Percentiles rank a stretch among this genome's conserved stretches.
Conservation (phyloP, 2,888 invertebrate genomes). For the Zaprionus bogoriensis region DNA sequence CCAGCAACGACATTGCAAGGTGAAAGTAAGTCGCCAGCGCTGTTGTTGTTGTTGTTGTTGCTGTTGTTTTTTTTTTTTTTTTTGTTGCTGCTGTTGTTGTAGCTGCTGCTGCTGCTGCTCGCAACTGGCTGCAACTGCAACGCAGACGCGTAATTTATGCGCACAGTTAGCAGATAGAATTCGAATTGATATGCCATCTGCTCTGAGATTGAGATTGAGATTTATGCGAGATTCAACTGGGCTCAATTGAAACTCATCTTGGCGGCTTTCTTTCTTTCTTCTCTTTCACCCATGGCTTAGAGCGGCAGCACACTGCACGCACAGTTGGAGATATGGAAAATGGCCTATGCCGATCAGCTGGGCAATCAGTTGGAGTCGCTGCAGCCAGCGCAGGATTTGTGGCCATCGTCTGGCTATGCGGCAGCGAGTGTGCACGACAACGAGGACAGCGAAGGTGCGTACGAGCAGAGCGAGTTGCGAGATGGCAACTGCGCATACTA, state of each 20-base stretch:
- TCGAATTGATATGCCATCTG: slow-evolving; percentile 68
- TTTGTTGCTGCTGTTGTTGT: slow-evolving; percentile 19
- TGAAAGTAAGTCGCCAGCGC: slow-evolving; percentile 81
- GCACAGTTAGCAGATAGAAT: slow-evolving; percentile 65
- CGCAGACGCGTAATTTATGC: slow-evolving; percentile 54
- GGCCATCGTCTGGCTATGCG: slow-evolving; percentile 60
- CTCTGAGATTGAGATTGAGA: slow-evolving; percentile 56
- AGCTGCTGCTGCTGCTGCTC: slow-evolving; percentile 8
- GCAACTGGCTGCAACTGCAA: slow-evolving; percentile 30
- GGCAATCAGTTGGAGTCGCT: slow-evolving; percentile 36
- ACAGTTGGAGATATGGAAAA: slow-evolving; percentile 95
- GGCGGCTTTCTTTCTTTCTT: slow-evolving; percentile 34
- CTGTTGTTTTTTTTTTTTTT: slow-evolving; percentile 4
- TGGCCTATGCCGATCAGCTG: slow-evolving; percentile 86
- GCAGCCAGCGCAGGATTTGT: slow-evolving; percentile 47
- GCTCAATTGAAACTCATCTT: slow-evolving; percentile 53
- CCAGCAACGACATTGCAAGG: slow-evolving; percentile 83
- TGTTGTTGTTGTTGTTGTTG: slow-evolving; percentile 42
- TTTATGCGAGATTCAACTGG: slow-evolving; percentile 66
- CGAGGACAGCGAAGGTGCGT: slow-evolving; percentile 78
- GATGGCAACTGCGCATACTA: no score
- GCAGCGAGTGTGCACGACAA: slow-evolving; percentile 57
- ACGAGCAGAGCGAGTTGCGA: no score
- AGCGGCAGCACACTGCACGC: slow-evolving; percentile 93
- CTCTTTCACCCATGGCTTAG: slow-evolving; percentile 82